A percentile compares a stretch with the other conserved stretches of the same genome.
phyloP scores from a whole-genome alignment of 2,888 invertebrate genomes.

The Cryptus armator region DNA sequence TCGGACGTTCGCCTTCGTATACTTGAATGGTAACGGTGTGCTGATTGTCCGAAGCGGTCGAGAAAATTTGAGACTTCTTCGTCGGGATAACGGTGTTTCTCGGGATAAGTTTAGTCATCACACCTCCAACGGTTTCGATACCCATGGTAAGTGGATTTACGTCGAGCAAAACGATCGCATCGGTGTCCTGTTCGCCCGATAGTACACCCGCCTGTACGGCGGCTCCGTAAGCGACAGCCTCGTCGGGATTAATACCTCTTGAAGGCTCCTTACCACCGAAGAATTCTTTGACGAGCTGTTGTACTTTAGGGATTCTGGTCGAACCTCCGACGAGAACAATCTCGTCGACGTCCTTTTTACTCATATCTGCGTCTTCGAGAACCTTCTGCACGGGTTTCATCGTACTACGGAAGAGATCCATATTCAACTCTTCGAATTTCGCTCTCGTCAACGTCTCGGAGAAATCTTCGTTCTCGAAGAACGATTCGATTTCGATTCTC shows the following conservation, averaged over 20 bases:
- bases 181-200: conserved; percentile 98
- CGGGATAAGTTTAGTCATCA: conserved; percentile 99
- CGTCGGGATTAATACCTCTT: conserved; percentile 99
- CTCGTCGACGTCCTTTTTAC: conserved; percentile 99
- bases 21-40: conserved; percentile 99
- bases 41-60: conserved; percentile 99
- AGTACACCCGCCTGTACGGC: conserved; percentile 99
- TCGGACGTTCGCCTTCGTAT: conserved; percentile 99
- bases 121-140: conserved; percentile 99
- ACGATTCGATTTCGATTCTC: conserved; percentile 99
- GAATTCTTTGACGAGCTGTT: conserved; percentile 96
- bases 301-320: conserved; percentile 99
- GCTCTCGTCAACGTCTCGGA: conserved; percentile 98
- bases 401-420: conserved; percentile 89
- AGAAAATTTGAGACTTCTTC: conserved; percentile 99
- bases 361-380: conserved; percentile 99
- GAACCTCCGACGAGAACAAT: conserved; percentile 99
- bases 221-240: conserved; percentile 99
- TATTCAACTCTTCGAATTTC: conserved; percentile 99
- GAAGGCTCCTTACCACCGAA: conserved; percentile 99
- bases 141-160: conserved; percentile 99
- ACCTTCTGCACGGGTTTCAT: conserved; percentile 92
- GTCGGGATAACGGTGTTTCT: conserved; percentile 99
- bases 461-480: conserved; percentile 99
- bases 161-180: conserved; percentile 97